Percentiles rank a stretch among this genome's conserved stretches.
phyloP scores from a whole-genome alignment of 2,888 invertebrate species.

The Pemphredon lugubris region DNA sequence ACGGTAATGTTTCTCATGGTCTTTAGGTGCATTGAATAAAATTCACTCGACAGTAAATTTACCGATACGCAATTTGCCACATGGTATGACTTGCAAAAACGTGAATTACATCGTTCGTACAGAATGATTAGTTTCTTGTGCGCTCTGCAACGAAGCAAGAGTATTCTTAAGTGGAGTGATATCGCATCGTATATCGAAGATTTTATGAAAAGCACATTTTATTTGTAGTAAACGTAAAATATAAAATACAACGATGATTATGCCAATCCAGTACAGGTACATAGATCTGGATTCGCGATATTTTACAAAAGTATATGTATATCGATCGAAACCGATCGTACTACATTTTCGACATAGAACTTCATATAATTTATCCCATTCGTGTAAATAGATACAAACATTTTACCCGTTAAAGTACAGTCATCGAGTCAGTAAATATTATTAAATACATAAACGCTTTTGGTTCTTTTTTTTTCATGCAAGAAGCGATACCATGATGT shows the following conservation, averaged over 20 bases:
- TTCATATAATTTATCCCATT: conserved; percentile 37
- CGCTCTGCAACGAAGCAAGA: too few species aligned
- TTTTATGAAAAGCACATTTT: conserved; percentile 66
- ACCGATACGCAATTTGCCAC: too few species aligned
- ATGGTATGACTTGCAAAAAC: too few species aligned
- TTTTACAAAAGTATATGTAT: conserved; percentile 48
- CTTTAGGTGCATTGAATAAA: too few species aligned
- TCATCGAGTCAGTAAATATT: conserved; percentile 19
- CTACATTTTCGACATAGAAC: conserved; percentile 22
- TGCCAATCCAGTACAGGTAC: conserved; percentile 39
- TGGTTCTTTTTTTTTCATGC: neutral
- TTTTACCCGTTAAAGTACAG: conserved; percentile 43
- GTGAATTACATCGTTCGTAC: too few species aligned
- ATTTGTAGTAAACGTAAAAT: conserved; percentile 67
- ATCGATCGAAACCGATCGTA: conserved; percentile 25
- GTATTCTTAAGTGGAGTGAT: too few species aligned
- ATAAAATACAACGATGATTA: conserved; percentile 59
- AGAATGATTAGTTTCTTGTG: too few species aligned
- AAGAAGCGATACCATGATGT: conserved; percentile 5
- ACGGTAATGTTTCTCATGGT: too few species aligned
- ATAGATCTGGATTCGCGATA: conserved; percentile 11
- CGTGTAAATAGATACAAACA: conserved; percentile 47
- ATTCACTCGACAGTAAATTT: too few species aligned
- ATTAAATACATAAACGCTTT: conserved; percentile 27
- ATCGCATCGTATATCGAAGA: too few species aligned